These are phyloP conservation scores for Mesochorus sp. DNA, from an alignment of 2,888 invertebrate genomes.

Conservation along the genomic window DNA sequence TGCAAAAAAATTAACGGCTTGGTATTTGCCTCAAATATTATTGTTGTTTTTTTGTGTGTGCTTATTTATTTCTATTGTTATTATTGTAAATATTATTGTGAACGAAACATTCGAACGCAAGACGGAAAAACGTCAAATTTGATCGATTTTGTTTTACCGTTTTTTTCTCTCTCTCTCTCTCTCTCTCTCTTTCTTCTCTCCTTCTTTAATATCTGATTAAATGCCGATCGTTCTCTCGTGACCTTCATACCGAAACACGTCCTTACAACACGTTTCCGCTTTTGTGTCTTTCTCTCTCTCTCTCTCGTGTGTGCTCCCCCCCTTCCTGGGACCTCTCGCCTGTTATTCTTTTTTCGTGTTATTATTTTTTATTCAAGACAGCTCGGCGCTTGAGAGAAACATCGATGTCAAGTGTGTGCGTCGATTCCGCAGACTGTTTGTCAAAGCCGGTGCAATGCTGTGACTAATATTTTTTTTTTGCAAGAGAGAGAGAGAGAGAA, in stretches of 20 bases:
- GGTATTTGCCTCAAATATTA: too few relatives aligned
- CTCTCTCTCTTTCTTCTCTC: neutral
- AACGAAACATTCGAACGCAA: too few relatives aligned
- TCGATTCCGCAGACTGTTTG: slow-evolving; percentile 3
- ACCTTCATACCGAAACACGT: slow-evolving; percentile 18
- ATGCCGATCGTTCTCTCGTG: slow-evolving; percentile 4
- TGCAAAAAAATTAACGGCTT: too few relatives aligned
- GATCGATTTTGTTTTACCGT: too few relatives aligned
- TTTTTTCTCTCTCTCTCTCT: neutral
- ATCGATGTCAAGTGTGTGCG: neutral
- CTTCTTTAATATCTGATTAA: slow-evolving; percentile 16
- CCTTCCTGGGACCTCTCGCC: neutral
- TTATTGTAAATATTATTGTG: too few relatives aligned
- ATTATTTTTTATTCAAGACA: slow-evolving; percentile 34
- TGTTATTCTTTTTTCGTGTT: slow-evolving; percentile 17
- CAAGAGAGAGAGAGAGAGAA: neutral
- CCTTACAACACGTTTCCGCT: neutral
- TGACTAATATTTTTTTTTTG: neutral
- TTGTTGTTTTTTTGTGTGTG: too few relatives aligned
- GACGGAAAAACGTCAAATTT: too few relatives aligned
- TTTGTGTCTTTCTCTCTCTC: neutral
- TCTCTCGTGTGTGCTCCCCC: neutral
- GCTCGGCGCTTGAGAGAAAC: neutral
- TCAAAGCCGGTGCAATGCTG: neutral
- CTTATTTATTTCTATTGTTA: too few relatives aligned